A percentile compares a stretch with the other conserved stretches of the same genome.
Evolutionary conservation across 2,113 vertebrate species (phyloP).

Genomic region (Falco punctatus): DNA sequence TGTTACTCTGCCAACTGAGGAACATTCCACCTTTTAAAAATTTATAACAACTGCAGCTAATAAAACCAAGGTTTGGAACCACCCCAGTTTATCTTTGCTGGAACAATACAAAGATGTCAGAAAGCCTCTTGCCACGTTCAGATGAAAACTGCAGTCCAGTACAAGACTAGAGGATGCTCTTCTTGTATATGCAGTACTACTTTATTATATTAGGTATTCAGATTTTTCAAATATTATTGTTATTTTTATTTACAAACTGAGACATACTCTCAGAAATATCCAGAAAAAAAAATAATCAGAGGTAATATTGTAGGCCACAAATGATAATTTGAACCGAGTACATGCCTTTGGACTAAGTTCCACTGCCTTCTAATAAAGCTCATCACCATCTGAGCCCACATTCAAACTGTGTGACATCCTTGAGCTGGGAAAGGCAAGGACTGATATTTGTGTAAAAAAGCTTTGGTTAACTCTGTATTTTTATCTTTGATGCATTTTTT

Average conservation of each 20-base stretch:
- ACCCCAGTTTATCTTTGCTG: slow-evolving; percentile 53
- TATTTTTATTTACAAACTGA: background rate
- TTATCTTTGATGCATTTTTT: background rate
- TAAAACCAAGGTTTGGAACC: slow-evolving; percentile 58
- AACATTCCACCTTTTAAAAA: slow-evolving; percentile 35
- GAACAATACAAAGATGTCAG: slow-evolving; percentile 51
- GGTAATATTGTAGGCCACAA: background rate
- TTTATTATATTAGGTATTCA: background rate
- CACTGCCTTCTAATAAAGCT: background rate
- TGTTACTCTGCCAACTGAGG: slow-evolving; percentile 13
- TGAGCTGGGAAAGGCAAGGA: background rate
- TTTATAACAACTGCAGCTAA: slow-evolving; percentile 53
- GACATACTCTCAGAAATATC: background rate
- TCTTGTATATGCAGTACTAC: background rate
- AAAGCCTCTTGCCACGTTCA: background rate
- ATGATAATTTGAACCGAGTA: background rate
- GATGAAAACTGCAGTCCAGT: background rate
- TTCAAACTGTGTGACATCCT: background rate
- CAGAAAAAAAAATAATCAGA: background rate
- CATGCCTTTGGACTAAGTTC: background rate
- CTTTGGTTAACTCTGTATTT: background rate
- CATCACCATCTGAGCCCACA: background rate
- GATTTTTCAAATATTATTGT: background rate
- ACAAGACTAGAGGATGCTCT: background rate
- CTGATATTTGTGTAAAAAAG: background rate